A percentile compares a stretch with the other conserved stretches of the same genome.
These are phyloP conservation scores for Leptura quadrifasciata DNA, from an alignment of 2,888 invertebrate genomes.

Conservation along the genomic window DNA sequence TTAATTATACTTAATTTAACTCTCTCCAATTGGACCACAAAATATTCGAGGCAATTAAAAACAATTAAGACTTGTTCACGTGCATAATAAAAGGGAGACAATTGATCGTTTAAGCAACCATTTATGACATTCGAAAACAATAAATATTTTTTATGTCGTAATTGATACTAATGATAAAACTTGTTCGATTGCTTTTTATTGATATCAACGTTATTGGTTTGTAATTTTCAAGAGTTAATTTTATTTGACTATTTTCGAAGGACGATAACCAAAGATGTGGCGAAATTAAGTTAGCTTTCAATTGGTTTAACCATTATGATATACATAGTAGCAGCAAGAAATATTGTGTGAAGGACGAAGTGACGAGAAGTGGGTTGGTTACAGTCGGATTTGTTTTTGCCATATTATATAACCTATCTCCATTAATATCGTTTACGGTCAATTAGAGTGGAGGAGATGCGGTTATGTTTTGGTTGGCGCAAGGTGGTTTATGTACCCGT, in stretches of 20 bases:
- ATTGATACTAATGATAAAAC: not conserved
- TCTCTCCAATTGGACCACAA: constrained; percentile 8
- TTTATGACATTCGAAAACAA: not conserved
- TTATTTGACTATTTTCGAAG: too few species aligned
- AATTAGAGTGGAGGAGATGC: too few species aligned
- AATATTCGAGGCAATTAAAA: constrained; percentile 24
- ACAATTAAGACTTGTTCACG: constrained; percentile 13
- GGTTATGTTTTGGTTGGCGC: too few species aligned
- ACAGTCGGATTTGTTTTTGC: too few species aligned
- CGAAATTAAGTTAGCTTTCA: not conserved
- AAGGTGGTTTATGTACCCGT: too few species aligned
- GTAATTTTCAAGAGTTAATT: not conserved
- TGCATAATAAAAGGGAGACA: constrained; percentile 11
- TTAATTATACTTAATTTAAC: constrained; percentile 9
- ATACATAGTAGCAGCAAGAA: too few species aligned
- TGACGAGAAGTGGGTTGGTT: too few species aligned
- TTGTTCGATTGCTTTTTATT: not conserved
- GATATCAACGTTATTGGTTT: not conserved
- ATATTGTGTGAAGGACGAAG: too few species aligned
- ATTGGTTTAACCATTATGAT: not conserved
- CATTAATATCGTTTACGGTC: too few species aligned
- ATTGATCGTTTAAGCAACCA: constrained; percentile 22
- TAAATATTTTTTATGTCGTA: constrained; percentile 16
- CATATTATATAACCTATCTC: too few species aligned
- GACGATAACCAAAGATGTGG: too few species aligned